A percentile compares a stretch with the other conserved stretches of the same genome.
phyloP scores from a whole-genome alignment of 2,888 invertebrate species.

The Drosophila nr. perissopoda region DNA sequence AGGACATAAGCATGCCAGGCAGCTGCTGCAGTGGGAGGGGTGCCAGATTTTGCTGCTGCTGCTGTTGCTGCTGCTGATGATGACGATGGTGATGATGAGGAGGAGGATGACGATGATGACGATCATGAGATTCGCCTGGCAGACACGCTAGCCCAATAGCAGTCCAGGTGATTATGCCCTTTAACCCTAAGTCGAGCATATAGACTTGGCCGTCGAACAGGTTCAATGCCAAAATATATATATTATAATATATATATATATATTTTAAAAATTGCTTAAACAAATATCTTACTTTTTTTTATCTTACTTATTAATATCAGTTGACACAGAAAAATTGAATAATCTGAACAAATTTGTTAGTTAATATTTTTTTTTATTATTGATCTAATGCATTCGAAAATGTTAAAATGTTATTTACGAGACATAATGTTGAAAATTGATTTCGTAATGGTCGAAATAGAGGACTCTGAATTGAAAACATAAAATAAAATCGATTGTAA shows the following conservation, averaged over 20 bases:
- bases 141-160: slow-evolving; percentile 32
- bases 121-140: slow-evolving; percentile 31
- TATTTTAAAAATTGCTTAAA: not conserved
- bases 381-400: not conserved
- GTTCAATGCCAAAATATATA: not conserved
- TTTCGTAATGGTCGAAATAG: not conserved
- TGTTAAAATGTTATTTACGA: not conserved
- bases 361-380: not conserved
- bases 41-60: slow-evolving; percentile 40
- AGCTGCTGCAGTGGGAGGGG: not conserved
- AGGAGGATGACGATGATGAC: slow-evolving; percentile 20
- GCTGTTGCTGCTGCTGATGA: slow-evolving; percentile 4
- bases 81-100: slow-evolving; percentile 9
- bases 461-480: not conserved
- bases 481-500: not conserved
- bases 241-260: no score
- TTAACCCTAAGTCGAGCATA: slow-evolving; percentile 12
- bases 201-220: not conserved
- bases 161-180: slow-evolving; percentile 35
- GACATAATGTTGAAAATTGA: not conserved
- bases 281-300: no score
- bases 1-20: slow-evolving; percentile 6
- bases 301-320: no score
- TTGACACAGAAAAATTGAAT: no score
- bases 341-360: not conserved